phyloP scores from a whole-genome alignment of 92 coral and sea anemone species.

The Ricordea florida region DNA sequence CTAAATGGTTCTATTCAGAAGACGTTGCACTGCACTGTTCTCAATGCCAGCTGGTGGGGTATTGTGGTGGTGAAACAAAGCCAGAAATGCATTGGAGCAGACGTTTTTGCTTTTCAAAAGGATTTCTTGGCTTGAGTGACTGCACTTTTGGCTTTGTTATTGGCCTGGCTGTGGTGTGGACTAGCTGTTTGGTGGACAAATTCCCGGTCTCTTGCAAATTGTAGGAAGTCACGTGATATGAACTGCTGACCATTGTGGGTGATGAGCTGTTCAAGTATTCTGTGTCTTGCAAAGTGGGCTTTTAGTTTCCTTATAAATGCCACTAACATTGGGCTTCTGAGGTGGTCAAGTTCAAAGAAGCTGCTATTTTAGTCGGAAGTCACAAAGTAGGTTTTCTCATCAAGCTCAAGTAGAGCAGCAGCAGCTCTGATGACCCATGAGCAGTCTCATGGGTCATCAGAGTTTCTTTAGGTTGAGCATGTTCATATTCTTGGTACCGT shows the following conservation, averaged over 20 bases:
- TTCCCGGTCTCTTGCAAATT: conserved; percentile 5
- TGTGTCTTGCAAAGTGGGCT: neutral
- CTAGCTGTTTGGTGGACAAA: neutral
- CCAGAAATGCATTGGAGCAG: neutral
- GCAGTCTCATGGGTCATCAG: conserved; percentile 22
- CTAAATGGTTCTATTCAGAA: neutral
- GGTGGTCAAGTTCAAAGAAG: neutral
- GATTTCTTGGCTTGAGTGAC: neutral
- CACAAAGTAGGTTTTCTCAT: neutral
- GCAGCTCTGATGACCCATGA: conserved; percentile 16
- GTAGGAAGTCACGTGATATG: conserved; percentile 21
- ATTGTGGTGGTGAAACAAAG: neutral
- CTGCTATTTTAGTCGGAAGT: neutral
- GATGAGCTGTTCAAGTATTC: neutral
- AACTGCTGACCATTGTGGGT: neutral
- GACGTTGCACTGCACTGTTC: neutral
- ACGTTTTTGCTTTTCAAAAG: neutral
- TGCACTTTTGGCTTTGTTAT: neutral
- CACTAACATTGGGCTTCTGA: too few relatives aligned
- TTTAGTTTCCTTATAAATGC: neutral
- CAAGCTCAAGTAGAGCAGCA: too few relatives aligned
- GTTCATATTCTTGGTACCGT: conserved; percentile 27
- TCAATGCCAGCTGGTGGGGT: neutral
- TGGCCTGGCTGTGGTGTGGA: conserved; percentile 18
- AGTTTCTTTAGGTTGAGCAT: conserved; percentile 40